These are phyloP conservation scores for Decapterus maruadsi DNA, from an alignment of 2,797 vertebrate genomes.

Conservation along the genomic window DNA sequence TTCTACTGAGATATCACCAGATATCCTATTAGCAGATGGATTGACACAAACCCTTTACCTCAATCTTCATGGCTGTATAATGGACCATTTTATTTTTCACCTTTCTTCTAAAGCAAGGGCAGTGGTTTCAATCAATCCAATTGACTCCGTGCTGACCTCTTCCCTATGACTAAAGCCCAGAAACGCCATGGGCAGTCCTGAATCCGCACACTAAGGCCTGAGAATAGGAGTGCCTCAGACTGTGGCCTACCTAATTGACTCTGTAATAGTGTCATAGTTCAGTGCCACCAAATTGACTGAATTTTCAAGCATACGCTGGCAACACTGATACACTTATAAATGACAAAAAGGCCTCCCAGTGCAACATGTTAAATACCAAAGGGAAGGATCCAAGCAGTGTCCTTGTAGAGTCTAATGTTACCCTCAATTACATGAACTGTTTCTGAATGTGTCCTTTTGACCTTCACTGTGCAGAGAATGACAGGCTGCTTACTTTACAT, in stretches of 20 bases:
- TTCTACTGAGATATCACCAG: constrained; percentile 25
- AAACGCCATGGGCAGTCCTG: constrained; percentile 49
- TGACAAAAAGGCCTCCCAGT: constrained; percentile 28
- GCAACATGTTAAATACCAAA: constrained; percentile 22
- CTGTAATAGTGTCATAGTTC: constrained; percentile 77
- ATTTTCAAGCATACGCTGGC: constrained; percentile 65
- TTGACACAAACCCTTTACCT: constrained; percentile 21
- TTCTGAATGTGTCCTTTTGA: not conserved
- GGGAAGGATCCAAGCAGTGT: constrained; percentile 17
- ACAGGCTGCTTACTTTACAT: not conserved
- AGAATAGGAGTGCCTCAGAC: constrained; percentile 55
- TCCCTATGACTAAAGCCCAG: constrained; percentile 54
- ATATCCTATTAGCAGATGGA: constrained; percentile 37
- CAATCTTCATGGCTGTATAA: constrained; percentile 42
- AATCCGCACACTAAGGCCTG: constrained; percentile 49
- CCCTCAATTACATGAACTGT: not conserved
- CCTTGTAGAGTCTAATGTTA: not conserved
- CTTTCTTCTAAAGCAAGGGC: constrained; percentile 48
- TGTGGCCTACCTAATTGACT: constrained; percentile 72
- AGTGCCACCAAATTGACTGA: constrained; percentile 69
- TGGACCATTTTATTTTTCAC: constrained; percentile 59
- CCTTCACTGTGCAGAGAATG: not conserved
- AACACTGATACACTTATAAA: constrained; percentile 51
- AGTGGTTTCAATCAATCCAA: constrained; percentile 73
- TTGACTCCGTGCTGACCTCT: constrained; percentile 73